Evolutionary conservation across 2,888 invertebrate genomes (phyloP).

Genomic region (Cryptus viduatorius): DNA sequence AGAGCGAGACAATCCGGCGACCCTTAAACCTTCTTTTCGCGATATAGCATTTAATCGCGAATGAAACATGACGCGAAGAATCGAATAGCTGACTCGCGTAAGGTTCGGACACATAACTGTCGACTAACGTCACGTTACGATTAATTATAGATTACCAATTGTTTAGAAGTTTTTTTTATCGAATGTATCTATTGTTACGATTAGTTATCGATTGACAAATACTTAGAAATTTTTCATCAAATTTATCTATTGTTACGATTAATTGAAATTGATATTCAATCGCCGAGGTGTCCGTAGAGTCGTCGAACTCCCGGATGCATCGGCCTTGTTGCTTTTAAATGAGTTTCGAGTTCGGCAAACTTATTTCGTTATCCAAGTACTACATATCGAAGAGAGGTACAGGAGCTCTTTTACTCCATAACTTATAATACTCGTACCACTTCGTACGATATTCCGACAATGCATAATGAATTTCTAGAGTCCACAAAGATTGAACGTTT

Average conservation of each 20-base stretch:
- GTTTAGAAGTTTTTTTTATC: constrained; percentile 1
- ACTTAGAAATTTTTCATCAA: constrained; percentile 2
- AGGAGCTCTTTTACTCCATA: background rate
- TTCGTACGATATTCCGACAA: too few species aligned
- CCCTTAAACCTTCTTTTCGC: constrained; percentile 47
- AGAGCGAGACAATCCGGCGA: constrained; percentile 36
- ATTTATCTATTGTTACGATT: constrained; percentile 30
- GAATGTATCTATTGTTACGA: constrained; percentile 18
- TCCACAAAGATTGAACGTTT: too few species aligned
- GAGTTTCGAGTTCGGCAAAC: constrained; percentile 34
- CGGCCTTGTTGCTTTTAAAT: constrained; percentile 17
- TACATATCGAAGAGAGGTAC: constrained; percentile 12
- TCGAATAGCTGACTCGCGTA: background rate
- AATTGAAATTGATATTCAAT: background rate
- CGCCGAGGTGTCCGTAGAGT: background rate
- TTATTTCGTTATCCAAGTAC: background rate
- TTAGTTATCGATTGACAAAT: constrained; percentile 13
- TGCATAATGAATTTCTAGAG: too few species aligned
- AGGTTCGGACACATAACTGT: background rate
- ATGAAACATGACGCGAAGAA: background rate
- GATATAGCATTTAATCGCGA: background rate
- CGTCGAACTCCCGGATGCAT: constrained; percentile 11
- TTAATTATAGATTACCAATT: constrained; percentile 14
- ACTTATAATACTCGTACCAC: background rate
- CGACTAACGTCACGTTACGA: background rate